Evolutionary conservation across 2,797 vertebrate genomes (phyloP).

Genomic region (Chromis chromis): DNA sequence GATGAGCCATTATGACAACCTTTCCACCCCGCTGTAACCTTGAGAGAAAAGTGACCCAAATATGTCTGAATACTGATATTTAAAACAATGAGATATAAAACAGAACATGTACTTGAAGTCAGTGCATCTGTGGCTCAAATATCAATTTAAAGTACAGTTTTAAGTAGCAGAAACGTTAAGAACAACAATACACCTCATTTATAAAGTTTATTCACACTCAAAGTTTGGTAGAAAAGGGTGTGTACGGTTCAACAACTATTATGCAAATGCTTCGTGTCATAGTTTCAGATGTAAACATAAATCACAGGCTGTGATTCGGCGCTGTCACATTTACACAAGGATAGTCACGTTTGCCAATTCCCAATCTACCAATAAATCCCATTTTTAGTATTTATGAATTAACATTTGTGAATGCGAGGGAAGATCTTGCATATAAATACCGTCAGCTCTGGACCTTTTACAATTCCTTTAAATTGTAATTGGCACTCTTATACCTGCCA

Average conservation of each 20-base stretch:
- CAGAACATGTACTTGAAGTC: constrained; percentile 9
- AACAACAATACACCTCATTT: constrained; percentile 5
- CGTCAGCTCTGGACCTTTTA: background rate
- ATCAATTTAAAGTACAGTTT: background rate
- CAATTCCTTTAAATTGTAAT: constrained; percentile 23
- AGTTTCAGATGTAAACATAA: constrained; percentile 10
- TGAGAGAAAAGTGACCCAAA: constrained; percentile 15
- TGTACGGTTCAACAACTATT: constrained; percentile 14
- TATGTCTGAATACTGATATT: constrained; percentile 5
- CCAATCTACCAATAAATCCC: background rate
- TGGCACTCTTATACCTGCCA: constrained; percentile 1
- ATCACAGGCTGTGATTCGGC: background rate
- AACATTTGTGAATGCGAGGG: background rate
- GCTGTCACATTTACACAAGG: background rate
- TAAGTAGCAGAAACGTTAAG: background rate
- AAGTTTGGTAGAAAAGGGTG: background rate
- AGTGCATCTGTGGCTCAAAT: background rate
- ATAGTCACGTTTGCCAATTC: background rate
- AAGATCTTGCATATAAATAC: background rate
- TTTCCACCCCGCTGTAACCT: constrained; percentile 12
- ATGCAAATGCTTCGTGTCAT: constrained; percentile 20
- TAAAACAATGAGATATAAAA: constrained; percentile 18
- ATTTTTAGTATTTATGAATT: background rate
- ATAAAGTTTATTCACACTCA: background rate
- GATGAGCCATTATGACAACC: constrained; percentile 33